Percentiles rank a stretch among this genome's conserved stretches.
Conservation (phyloP, 2,113 vertebrate genomes). For the Steatornis caripensis region DNA sequence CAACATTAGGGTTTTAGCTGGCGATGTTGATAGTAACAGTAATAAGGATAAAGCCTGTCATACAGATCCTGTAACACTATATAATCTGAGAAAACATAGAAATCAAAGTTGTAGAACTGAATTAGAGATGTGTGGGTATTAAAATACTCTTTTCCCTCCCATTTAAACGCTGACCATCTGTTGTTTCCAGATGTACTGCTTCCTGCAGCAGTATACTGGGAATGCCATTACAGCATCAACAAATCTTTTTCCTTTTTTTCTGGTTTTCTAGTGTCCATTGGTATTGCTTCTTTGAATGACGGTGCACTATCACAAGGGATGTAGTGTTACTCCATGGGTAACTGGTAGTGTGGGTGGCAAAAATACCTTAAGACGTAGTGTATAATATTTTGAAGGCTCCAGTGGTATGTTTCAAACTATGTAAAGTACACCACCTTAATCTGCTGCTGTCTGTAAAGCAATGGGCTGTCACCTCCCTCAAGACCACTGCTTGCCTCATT, state of each 20-base stretch:
- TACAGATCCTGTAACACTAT: slow-evolving; percentile 64
- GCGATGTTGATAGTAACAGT: slow-evolving; percentile 41
- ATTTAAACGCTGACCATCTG: slow-evolving; percentile 75
- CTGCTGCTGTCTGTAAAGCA: slow-evolving; percentile 67
- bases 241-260: neutral
- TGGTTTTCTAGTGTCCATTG: too few species aligned
- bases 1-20: slow-evolving; percentile 56
- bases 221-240: slow-evolving; percentile 28
- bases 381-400: slow-evolving; percentile 20
- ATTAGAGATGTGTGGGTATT: slow-evolving; percentile 74
- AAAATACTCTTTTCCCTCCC: slow-evolving; percentile 69
- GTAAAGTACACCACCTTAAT: slow-evolving; percentile 59
- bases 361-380: neutral
- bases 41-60: slow-evolving; percentile 57
- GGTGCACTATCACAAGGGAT: neutral
- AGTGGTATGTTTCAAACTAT: slow-evolving; percentile 8
- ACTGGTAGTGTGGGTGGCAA: neutral
- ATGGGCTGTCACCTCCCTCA: slow-evolving; percentile 75
- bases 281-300: neutral
- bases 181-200: slow-evolving; percentile 76
- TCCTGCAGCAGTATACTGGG: slow-evolving; percentile 59
- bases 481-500: slow-evolving; percentile 80
- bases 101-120: slow-evolving; percentile 72
- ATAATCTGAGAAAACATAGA: slow-evolving; percentile 68
- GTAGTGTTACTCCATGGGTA: neutral